Evolutionary conservation across 2,113 vertebrate genomes (phyloP).

Genomic region (Hypomesus transpacificus): DNA sequence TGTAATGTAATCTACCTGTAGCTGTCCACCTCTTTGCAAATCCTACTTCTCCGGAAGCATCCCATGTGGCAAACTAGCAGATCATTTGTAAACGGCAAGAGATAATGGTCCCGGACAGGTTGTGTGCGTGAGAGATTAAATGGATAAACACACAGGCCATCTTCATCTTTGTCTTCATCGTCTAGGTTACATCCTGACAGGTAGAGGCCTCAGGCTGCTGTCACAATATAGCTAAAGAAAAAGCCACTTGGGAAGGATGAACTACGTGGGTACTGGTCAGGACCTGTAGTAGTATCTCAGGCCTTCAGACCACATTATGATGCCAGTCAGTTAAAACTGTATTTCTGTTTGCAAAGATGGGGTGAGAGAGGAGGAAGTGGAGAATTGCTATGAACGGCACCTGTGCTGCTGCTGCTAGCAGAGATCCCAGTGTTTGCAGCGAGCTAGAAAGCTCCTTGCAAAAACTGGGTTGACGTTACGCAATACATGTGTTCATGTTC

Average conservation of each 20-base stretch:
- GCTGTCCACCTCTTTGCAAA: background rate
- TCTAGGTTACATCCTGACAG: conserved; percentile 30
- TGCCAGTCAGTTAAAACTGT: conserved; percentile 18
- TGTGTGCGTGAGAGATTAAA: conserved; percentile 35
- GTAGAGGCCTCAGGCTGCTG: conserved; percentile 38
- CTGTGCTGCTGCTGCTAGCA: conserved; percentile 12
- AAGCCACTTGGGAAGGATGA: conserved; percentile 35
- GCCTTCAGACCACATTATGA: conserved; percentile 46
- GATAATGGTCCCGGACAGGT: conserved; percentile 40
- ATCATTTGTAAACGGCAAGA: conserved; percentile 49
- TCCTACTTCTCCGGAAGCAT: conserved; percentile 20
- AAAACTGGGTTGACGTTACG: conserved; percentile 8
- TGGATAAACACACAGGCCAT: conserved; percentile 43
- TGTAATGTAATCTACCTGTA: background rate
- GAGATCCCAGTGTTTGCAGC: too few species aligned
- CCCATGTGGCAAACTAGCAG: conserved; percentile 44
- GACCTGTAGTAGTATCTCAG: conserved; percentile 40
- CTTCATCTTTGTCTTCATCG: conserved; percentile 33
- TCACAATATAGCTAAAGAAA: conserved; percentile 55
- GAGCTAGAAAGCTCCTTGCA: background rate
- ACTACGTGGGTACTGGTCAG: conserved; percentile 41
- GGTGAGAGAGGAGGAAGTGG: conserved; percentile 4
- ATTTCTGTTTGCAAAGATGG: conserved; percentile 34
- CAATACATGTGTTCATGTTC: too few species aligned
- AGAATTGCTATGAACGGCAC: conserved; percentile 18